Conservation (phyloP, 1,140 invertebrate species). For the Drosophila bocqueti region DNA sequence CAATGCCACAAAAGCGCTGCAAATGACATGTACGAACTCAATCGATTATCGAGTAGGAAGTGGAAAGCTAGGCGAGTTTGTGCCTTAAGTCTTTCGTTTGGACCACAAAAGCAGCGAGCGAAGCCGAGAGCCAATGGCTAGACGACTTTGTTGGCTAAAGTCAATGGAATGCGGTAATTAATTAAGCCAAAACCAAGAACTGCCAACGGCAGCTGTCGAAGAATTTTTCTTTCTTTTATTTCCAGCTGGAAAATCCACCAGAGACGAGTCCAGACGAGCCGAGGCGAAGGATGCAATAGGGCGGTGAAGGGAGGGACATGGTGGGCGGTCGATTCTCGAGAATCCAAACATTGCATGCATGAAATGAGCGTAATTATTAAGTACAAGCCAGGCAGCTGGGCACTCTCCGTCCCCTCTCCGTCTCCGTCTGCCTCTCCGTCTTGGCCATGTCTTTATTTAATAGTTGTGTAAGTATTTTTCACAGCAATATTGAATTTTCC, state of each 20-base stretch:
- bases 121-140: constrained; percentile 34
- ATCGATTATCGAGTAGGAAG: constrained; percentile 80
- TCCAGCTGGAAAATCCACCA: constrained; percentile 73
- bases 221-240: constrained; percentile 80
- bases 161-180: constrained; percentile 74
- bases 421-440: constrained; percentile 13
- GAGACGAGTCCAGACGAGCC: constrained; percentile 3
- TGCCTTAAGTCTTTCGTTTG: constrained; percentile 76
- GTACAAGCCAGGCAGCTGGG: constrained; percentile 66
- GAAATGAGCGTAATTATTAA: constrained; percentile 83
- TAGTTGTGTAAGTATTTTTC: constrained; percentile 83
- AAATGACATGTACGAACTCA: constrained; percentile 83
- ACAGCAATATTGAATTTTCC: constrained; percentile 84
- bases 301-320: constrained; percentile 37
- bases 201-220: constrained; percentile 68
- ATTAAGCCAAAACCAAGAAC: constrained; percentile 72
- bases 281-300: constrained; percentile 19
- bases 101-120: constrained; percentile 44
- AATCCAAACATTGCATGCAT: constrained; percentile 82
- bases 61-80: constrained; percentile 62
- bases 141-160: constrained; percentile 31
- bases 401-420: constrained; percentile 28
- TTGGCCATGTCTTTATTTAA: constrained; percentile 76
- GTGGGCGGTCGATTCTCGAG: constrained; percentile 69
- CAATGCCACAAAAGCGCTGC: constrained; percentile 77